Percentiles rank a stretch among this genome's conserved stretches.
These are phyloP conservation scores for Panorpa germanica DNA, from an alignment of 2,888 invertebrate species.

Conservation along the genomic window DNA sequence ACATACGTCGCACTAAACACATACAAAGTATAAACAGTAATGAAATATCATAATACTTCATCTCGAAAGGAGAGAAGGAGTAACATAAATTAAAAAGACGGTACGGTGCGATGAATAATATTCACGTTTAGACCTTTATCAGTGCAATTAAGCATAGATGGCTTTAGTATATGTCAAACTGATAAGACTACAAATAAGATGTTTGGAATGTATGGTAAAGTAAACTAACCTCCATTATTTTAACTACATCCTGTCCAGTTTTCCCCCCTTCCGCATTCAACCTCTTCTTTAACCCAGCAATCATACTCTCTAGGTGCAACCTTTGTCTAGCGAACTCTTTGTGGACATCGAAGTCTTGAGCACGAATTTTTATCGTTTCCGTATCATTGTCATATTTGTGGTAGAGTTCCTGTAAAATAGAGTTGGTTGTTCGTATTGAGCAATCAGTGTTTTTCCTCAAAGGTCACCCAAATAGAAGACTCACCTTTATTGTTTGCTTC, in stretches of 20 bases:
- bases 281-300: slow-evolving; percentile 23
- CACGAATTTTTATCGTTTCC: slow-evolving; percentile 42
- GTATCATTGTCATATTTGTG: slow-evolving; percentile 53
- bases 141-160: too few species aligned
- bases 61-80: too few species aligned
- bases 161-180: too few species aligned
- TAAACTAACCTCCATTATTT: slow-evolving; percentile 38
- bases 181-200: too few species aligned
- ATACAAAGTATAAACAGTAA: too few species aligned
- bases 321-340: slow-evolving; percentile 63
- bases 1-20: too few species aligned
- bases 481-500: slow-evolving; percentile 33
- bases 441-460: background rate
- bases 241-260: slow-evolving; percentile 34
- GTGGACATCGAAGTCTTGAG: slow-evolving; percentile 50
- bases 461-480: slow-evolving; percentile 5
- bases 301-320: slow-evolving; percentile 55
- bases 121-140: too few species aligned
- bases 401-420: slow-evolving; percentile 31
- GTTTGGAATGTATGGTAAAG: background rate
- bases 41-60: too few species aligned
- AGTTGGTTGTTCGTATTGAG: slow-evolving; percentile 14
- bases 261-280: slow-evolving; percentile 24
- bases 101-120: too few species aligned
- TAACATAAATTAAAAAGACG: too few species aligned